Percentiles rank a stretch among this genome's conserved stretches.
phyloP scores from a whole-genome alignment of 2,888 invertebrate genomes.

The Adelognathus sp. region DNA sequence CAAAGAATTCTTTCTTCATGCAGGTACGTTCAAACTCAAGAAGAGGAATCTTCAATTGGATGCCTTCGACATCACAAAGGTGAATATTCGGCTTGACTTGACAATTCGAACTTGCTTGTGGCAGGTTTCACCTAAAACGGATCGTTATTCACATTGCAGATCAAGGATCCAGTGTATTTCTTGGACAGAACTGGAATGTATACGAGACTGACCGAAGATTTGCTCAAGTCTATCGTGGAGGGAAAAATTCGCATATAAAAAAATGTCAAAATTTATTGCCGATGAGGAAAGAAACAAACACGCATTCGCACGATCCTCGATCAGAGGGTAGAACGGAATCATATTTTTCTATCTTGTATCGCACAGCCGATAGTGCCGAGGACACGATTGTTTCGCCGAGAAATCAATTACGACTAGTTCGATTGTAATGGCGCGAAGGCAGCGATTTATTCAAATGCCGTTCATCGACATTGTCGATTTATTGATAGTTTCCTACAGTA shows the following conservation, averaged over 20 bases:
- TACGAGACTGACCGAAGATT: constrained; percentile 84
- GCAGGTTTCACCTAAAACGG: no score
- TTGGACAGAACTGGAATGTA: constrained; percentile 84
- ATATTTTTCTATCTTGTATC: not conserved
- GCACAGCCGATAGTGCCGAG: not conserved
- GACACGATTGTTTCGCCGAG: not conserved
- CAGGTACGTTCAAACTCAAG: constrained; percentile 96
- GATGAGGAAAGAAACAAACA: not conserved
- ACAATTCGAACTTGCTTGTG: constrained; percentile 82
- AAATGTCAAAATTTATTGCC: not conserved
- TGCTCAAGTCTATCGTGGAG: constrained; percentile 83
- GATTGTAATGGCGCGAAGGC: not conserved
- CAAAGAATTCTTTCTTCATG: constrained; percentile 47
- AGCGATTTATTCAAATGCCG: not conserved
- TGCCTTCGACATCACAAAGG: constrained; percentile 89
- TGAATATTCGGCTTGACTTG: constrained; percentile 85
- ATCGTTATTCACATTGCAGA: constrained; percentile 64
- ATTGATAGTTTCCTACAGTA: not conserved
- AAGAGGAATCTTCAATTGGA: constrained; percentile 93
- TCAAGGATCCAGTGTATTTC: constrained; percentile 90
- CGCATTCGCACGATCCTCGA: not conserved
- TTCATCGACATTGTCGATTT: not conserved
- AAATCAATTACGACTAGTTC: not conserved
- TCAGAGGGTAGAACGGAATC: not conserved
- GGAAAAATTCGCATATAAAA: constrained; percentile 68